A percentile compares a stretch with the other conserved stretches of the same genome.
Conservation (phyloP, 1,140 invertebrate genomes). For the Brachionus koreanus region DNA sequence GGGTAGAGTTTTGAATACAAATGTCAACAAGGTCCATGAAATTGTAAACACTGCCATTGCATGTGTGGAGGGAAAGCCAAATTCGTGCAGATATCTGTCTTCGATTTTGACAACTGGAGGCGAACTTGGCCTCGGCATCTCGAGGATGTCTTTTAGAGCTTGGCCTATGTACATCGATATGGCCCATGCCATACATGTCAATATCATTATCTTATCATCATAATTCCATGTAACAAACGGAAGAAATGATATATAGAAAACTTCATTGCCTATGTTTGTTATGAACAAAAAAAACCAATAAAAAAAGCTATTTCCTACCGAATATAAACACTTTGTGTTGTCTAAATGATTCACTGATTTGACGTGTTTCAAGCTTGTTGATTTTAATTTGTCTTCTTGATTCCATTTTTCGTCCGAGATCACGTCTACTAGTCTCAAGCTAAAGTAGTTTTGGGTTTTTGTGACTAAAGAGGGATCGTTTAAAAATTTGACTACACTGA, state of each 20-base stretch:
- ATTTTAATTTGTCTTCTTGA: not conserved
- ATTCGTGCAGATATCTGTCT: constrained; percentile 76
- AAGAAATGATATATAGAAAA: constrained; percentile 35
- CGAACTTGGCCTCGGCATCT: constrained; percentile 74
- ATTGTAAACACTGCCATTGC: constrained; percentile 82
- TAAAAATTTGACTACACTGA: not conserved
- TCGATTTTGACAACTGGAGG: constrained; percentile 77
- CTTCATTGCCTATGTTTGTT: constrained; percentile 36
- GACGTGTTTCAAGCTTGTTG: not conserved
- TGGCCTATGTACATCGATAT: constrained; percentile 71
- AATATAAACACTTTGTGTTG: constrained; percentile 19
- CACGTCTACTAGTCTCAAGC: not conserved
- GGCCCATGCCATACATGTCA: constrained; percentile 76
- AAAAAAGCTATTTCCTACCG: constrained; percentile 2
- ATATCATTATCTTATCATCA: constrained; percentile 50
- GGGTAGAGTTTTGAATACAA: constrained; percentile 69
- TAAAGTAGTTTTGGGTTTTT: not conserved
- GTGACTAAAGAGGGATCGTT: constrained; percentile 6
- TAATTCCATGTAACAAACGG: constrained; percentile 37
- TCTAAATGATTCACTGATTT: constrained; percentile 28
- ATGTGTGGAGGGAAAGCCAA: constrained; percentile 89
- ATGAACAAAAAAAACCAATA: constrained; percentile 40
- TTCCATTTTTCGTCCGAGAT: not conserved
- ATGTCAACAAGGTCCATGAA: constrained; percentile 75
- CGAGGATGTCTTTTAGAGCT: constrained; percentile 77